Base-by-base conservation (phyloP, 2,888 invertebrate species). In the Ormyrus labotus region DNA sequence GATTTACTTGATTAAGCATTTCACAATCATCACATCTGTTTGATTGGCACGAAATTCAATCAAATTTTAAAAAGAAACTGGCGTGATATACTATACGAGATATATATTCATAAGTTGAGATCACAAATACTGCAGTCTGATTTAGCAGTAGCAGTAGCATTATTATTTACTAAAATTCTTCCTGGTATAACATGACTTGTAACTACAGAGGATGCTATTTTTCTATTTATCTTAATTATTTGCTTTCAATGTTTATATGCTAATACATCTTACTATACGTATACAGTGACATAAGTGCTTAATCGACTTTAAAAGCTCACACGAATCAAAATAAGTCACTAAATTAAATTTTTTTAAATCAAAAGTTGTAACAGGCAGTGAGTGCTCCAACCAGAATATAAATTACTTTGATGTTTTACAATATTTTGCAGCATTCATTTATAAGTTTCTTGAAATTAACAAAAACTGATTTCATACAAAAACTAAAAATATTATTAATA, bases 351-450 rank as follows among this genome's bases (percentile, higher is more conserved):
- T 34, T 60, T 48, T 55, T 8, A 47, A 73, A 77, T 69, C 69
- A 77, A 73, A 81, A 77, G 64, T 69, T 64, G 64, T 72, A 74
- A 74, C n/a, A 78, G 81, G 81, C 81, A 81, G 81, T 81, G 81
- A 67, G 45, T 68, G 63, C 73, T 78, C 53, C 45, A 73, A 11
- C 11, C 47, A 48, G 51, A 67, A 64, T 50, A 63, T 58, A 70
- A 5, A 60, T 75, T 58, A 61, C n/a, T 69, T 13, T 8, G 34
- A 47, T 45, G 63, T 80, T 61, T 65, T 11, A 64, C 51, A 50
- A 8, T 19, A 50, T 47, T 47, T 68, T 34, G 34, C 34, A 34
- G 34, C 34, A 34, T 34, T 34, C 34, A 34, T 34, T 34, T 34
- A 34, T 34, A 34, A 34, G 34, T 34, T 34, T 4, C 2, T 3